Evolutionary conservation across 1,140 invertebrate genomes (phyloP).

Genomic region (Cydia strobilella): DNA sequence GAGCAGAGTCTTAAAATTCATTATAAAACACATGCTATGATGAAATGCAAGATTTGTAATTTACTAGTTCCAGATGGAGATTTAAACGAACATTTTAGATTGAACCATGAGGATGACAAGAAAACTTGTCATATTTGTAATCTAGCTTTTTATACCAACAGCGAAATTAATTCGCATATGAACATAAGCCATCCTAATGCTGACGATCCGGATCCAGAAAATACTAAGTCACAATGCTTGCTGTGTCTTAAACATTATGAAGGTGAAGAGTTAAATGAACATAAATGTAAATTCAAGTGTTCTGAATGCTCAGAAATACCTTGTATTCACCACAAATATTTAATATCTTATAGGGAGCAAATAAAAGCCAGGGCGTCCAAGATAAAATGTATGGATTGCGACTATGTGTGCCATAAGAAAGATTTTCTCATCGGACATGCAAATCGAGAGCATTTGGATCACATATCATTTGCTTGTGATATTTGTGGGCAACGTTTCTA

Average conservation of each 20-base stretch:
- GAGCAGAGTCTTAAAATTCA: conserved; percentile 43
- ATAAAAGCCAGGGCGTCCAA: conserved; percentile 38
- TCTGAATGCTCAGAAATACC: conserved; percentile 46
- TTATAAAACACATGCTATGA: conserved; percentile 41
- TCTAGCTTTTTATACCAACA: conserved; percentile 39
- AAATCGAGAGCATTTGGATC: conserved; percentile 48
- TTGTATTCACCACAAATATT: conserved; percentile 48
- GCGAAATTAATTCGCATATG: conserved; percentile 41
- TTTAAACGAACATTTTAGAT: conserved; percentile 42
- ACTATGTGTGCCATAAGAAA: conserved; percentile 42
- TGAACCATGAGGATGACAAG: conserved; percentile 39
- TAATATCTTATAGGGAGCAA: conserved; percentile 46
- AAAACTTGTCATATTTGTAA: conserved; percentile 44
- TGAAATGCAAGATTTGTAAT: conserved; percentile 43
- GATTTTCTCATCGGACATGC: conserved; percentile 22
- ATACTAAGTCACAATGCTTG: conserved; percentile 36
- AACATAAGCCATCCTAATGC: conserved; percentile 41
- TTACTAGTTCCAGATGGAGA: conserved; percentile 39
- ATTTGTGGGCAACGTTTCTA: conserved; percentile 47
- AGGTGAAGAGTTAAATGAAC: conserved; percentile 38
- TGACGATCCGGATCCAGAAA: conserved; percentile 29
- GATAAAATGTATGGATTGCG: conserved; percentile 47
- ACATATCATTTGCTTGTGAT: conserved; percentile 47
- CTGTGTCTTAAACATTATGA: conserved; percentile 46
- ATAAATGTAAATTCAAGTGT: conserved; percentile 50